Percentiles rank a stretch among this genome's conserved stretches.
These are phyloP conservation scores for Mythimna lalbum DNA, from an alignment of 2,888 invertebrate genomes.

Conservation along the genomic window DNA sequence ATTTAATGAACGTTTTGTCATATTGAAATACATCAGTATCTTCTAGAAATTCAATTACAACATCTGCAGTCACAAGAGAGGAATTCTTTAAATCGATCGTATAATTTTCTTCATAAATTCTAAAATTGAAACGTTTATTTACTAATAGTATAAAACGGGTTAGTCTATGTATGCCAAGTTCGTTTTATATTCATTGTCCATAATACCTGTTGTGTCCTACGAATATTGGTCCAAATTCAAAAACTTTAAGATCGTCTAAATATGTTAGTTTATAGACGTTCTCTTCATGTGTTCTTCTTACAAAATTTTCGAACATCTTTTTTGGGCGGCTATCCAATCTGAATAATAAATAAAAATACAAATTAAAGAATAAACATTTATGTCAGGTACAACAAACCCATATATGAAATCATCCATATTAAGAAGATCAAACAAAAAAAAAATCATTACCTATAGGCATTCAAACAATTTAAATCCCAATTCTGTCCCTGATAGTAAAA, in stretches of 20 bases:
- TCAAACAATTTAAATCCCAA: background rate
- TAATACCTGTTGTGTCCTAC: constrained; percentile 79
- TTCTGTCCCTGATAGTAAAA: too few relatives aligned
- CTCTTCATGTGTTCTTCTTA: constrained; percentile 80
- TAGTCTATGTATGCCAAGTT: background rate
- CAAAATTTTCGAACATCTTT: constrained; percentile 87
- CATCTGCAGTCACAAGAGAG: constrained; percentile 87
- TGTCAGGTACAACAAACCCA: too few relatives aligned
- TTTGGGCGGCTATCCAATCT: constrained; percentile 87
- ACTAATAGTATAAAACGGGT: background rate
- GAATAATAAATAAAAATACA: constrained; percentile 38
- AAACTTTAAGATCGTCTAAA: constrained; percentile 84
- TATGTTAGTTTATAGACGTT: constrained; percentile 83
- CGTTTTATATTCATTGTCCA: background rate
- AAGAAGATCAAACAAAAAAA: too few relatives aligned
- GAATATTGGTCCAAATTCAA: constrained; percentile 87
- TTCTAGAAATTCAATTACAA: constrained; percentile 84
- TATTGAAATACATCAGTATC: constrained; percentile 85
- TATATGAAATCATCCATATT: too few relatives aligned
- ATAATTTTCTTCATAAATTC: constrained; percentile 86
- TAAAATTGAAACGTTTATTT: constrained; percentile 63
- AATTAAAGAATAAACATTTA: too few relatives aligned
- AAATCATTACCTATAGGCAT: too few relatives aligned
- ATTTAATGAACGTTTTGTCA: constrained; percentile 77
- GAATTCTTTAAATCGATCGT: constrained; percentile 89